Evolutionary conservation across 2,797 vertebrate genomes (phyloP).

Genomic region (Crax fasciolata): DNA sequence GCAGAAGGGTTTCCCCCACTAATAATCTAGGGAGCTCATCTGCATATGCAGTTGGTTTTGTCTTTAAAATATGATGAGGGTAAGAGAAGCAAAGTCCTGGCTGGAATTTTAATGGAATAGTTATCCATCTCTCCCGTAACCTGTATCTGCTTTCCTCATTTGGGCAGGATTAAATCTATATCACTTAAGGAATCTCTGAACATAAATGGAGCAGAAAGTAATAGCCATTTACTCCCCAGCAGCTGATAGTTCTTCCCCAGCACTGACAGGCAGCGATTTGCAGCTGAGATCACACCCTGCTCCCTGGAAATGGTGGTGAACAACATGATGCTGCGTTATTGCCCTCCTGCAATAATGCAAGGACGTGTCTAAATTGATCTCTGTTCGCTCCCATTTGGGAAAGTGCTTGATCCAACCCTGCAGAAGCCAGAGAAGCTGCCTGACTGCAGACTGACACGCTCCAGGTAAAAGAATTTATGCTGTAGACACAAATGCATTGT

Average conservation of each 20-base stretch:
- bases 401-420: neutral
- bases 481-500: neutral
- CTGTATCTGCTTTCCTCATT: neutral
- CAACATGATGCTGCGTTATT: neutral
- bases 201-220: neutral
- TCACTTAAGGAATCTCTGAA: neutral
- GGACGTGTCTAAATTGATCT: neutral
- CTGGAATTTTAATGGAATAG: neutral
- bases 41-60: constrained; percentile 1
- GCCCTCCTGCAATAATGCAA: neutral
- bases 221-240: neutral
- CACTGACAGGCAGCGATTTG: neutral
- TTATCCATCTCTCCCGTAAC: neutral
- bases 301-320: neutral
- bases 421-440: neutral
- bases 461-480: neutral
- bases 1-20: neutral
- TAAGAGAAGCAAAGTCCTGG: neutral
- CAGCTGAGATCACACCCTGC: neutral
- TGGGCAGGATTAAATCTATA: neutral
- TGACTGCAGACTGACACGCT: neutral
- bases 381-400: neutral
- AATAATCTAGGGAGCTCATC: neutral
- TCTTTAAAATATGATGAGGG: neutral
- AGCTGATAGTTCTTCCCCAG: neutral